Conservation (phyloP, 2,888 invertebrate species). For the Tenthredo distinguenda region DNA sequence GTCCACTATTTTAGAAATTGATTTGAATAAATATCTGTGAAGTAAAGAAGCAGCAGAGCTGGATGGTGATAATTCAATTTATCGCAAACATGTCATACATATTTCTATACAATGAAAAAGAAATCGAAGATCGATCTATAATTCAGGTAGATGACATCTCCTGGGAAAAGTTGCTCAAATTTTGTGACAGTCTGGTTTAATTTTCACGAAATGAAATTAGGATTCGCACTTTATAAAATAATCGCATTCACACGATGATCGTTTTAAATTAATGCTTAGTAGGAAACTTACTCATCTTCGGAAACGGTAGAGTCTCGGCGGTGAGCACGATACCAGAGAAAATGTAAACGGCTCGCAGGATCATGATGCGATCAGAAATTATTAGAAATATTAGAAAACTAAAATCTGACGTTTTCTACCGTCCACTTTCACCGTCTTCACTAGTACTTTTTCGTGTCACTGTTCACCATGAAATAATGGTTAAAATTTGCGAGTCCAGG, state of each 20-base stretch:
- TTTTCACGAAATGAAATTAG: background rate
- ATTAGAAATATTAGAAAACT: background rate
- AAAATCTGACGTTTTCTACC: background rate
- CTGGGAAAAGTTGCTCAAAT: background rate
- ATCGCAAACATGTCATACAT: background rate
- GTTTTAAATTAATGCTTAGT: background rate
- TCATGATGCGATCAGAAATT: constrained; percentile 9
- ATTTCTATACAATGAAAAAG: background rate
- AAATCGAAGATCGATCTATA: background rate
- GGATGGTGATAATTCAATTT: background rate
- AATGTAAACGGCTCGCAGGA: background rate
- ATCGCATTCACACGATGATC: background rate
- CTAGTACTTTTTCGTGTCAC: constrained; percentile 1
- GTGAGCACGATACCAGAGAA: background rate
- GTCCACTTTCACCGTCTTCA: constrained; percentile 1
- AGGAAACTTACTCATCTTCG: background rate
- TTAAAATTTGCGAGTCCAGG: constrained; percentile 5
- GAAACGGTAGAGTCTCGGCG: background rate
- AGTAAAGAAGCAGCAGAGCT: background rate
- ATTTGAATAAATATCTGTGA: background rate
- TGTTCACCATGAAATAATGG: constrained; percentile 11
- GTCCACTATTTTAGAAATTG: background rate
- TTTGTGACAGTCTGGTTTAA: background rate
- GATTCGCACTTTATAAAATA: background rate
- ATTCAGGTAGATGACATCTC: background rate